These are phyloP conservation scores for Catostomus latipinnis DNA, from an alignment of 2,797 vertebrate genomes.

Conservation along the genomic window DNA sequence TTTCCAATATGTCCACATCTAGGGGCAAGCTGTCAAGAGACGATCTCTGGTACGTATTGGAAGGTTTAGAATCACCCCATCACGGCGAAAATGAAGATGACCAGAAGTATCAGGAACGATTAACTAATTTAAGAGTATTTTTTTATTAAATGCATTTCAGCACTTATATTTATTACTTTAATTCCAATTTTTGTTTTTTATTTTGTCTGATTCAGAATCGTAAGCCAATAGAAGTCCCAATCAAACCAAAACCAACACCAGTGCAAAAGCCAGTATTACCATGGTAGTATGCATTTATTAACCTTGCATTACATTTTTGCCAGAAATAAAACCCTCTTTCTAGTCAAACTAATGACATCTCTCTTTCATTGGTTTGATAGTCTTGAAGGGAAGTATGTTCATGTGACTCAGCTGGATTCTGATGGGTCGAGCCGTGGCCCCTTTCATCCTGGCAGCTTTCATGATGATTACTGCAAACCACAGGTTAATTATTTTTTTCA, in stretches of 20 bases:
- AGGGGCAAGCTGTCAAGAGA: constrained; percentile 42
- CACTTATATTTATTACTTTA: not conserved
- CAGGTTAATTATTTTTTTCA: constrained; percentile 54
- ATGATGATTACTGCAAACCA: constrained; percentile 74
- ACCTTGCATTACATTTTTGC: not conserved
- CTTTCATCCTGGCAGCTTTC: constrained; percentile 69
- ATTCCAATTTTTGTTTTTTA: not conserved
- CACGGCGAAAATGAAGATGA: too few species aligned
- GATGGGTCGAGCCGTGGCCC: constrained; percentile 70
- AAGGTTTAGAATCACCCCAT: not conserved
- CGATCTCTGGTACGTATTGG: constrained; percentile 28
- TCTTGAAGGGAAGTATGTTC: constrained; percentile 66
- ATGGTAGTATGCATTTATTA: not conserved
- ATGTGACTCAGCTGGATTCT: constrained; percentile 63
- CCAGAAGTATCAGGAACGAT: too few species aligned
- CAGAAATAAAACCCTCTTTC: not conserved
- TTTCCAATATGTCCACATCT: not conserved
- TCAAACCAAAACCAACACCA: constrained; percentile 26
- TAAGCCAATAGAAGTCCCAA: constrained; percentile 20
- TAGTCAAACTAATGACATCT: not conserved
- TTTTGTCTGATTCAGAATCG: constrained; percentile 23
- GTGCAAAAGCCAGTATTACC: not conserved
- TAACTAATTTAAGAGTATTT: not conserved
- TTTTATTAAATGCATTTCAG: not conserved
- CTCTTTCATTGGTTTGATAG: not conserved